Conservation (phyloP, 2,797 vertebrate species). For the Gymnocypris eckloni region DNA sequence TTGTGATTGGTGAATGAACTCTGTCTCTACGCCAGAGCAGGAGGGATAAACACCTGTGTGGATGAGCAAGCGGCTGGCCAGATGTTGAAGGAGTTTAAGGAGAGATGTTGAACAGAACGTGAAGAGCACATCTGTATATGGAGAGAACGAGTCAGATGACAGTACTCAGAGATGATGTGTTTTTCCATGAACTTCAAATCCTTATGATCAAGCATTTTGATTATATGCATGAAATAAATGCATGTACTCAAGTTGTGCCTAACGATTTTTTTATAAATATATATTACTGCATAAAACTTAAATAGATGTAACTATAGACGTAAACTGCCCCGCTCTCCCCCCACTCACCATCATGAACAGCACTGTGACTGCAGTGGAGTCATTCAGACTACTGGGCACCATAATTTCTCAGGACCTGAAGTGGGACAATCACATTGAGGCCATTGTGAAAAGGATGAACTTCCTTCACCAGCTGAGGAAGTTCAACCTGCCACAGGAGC, state of each 20-base stretch:
- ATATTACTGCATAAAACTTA: not conserved
- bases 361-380: no score
- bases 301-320: not conserved
- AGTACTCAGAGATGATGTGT: not conserved
- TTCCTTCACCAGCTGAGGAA: no score
- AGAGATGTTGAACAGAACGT: constrained; percentile 36
- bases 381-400: no score
- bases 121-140: constrained; percentile 44
- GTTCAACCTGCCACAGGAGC: no score
- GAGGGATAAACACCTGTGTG: constrained; percentile 52
- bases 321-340: no score
- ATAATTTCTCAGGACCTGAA: no score
- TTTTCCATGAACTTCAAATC: not conserved
- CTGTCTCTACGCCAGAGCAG: constrained; percentile 30
- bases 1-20: constrained; percentile 56
- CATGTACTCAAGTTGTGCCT: not conserved
- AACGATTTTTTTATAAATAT: not conserved
- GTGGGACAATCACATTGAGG: no score
- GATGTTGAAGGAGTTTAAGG: constrained; percentile 52
- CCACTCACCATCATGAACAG: no score
- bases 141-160: not conserved
- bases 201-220: not conserved
- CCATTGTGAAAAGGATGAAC: no score
- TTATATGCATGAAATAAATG: not conserved
- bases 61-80: constrained; percentile 47